phyloP scores from a whole-genome alignment of 35 echinoderm and acorn worm species.

The Eucidaris tribuloides region DNA sequence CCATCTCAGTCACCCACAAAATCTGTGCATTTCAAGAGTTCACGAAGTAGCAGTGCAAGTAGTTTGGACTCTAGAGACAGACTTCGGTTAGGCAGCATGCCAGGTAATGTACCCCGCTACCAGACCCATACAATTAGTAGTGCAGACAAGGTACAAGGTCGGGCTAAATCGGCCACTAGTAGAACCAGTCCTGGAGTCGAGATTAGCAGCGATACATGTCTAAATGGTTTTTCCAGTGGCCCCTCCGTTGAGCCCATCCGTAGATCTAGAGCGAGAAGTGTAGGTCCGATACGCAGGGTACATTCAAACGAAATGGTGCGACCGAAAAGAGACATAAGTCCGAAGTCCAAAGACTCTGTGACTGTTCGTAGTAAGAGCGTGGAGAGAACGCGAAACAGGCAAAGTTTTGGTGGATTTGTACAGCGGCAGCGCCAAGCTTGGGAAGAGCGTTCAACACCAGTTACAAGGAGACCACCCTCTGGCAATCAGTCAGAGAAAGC shows the following conservation, averaged over 20 bases:
- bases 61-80: conserved; percentile 18
- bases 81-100: neutral
- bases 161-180: neutral
- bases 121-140: conserved; percentile 14
- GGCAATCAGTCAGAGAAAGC: conserved; percentile 1
- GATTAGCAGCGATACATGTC: neutral
- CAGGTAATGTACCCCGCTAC: conserved; percentile 13
- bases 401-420: conserved; percentile 19
- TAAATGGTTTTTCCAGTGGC: conserved; percentile 22
- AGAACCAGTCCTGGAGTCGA: neutral
- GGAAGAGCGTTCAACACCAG: conserved; percentile 6
- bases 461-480: neutral
- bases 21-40: conserved; percentile 20
- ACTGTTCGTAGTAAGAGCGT: conserved; percentile 13
- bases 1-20: conserved; percentile 21
- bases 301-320: conserved; percentile 17
- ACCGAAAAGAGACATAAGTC: neutral
- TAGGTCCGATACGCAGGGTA: conserved; percentile 34
- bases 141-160: conserved; percentile 8
- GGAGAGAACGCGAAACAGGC: neutral
- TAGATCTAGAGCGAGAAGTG: neutral
- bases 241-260: conserved; percentile 5
- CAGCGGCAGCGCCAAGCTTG: conserved; percentile 12
- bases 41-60: conserved; percentile 26
- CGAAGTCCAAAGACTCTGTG: neutral